phyloP scores from a whole-genome alignment of 2,888 invertebrate species.

The Muscina levida region DNA sequence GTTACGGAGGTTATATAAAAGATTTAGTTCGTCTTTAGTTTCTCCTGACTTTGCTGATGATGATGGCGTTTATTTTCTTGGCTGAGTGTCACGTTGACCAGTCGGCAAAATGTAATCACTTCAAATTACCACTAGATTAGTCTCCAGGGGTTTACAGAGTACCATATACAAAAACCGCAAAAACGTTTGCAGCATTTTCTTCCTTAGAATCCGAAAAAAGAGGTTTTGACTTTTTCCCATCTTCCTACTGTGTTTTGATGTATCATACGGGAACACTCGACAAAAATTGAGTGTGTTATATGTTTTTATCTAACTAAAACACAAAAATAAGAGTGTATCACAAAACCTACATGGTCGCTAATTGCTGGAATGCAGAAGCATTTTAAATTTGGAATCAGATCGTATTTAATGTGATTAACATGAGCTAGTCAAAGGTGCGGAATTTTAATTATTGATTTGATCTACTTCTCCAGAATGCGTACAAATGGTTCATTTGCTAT shows the following conservation, averaged over 20 bases:
- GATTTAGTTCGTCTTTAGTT: slow-evolving; percentile 13
- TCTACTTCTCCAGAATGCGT: no score
- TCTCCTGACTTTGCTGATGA: not conserved
- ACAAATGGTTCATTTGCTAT: no score
- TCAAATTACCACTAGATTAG: slow-evolving; percentile 70
- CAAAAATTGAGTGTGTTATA: no score
- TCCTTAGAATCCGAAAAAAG: slow-evolving; percentile 10
- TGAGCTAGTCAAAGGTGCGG: no score
- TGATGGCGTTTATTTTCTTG: slow-evolving; percentile 30
- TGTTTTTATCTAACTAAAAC: no score
- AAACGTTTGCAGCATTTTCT: not conserved
- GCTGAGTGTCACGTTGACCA: slow-evolving; percentile 60
- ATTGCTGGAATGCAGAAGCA: no score
- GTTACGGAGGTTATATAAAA: slow-evolving; percentile 11
- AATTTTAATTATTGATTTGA: no score
- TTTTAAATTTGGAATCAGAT: no score
- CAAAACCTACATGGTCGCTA: no score
- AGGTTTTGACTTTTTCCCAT: slow-evolving; percentile 33
- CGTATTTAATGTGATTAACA: no score
- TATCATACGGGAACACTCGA: slow-evolving; percentile 4
- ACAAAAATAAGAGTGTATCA: no score
- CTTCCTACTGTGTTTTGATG: slow-evolving; percentile 43
- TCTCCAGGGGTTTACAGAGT: slow-evolving; percentile 65
- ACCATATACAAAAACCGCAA: slow-evolving; percentile 31
- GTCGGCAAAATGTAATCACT: slow-evolving; percentile 68